Evolutionary conservation across 2,797 vertebrate genomes (phyloP).

Genomic region (Etheostoma perlongum): DNA sequence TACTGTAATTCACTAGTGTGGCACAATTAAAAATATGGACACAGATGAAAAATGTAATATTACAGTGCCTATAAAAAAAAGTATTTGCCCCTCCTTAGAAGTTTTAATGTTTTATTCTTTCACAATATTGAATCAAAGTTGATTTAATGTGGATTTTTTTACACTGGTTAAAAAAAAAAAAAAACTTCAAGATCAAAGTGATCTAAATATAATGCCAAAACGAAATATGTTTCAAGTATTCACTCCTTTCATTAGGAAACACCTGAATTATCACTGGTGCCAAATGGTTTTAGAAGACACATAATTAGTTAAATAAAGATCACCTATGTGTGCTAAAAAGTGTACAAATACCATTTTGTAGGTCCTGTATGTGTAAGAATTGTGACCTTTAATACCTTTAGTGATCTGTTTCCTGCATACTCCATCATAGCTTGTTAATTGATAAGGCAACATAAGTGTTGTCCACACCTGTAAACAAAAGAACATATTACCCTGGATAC

Average conservation of each 20-base stretch:
- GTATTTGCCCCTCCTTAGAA: background rate
- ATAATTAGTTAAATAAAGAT: background rate
- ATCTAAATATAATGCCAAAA: background rate
- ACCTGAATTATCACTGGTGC: background rate
- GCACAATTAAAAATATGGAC: background rate
- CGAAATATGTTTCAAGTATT: background rate
- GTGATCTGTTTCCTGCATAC: conserved; percentile 23
- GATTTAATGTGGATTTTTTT: background rate
- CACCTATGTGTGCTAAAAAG: background rate
- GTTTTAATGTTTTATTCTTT: conserved; percentile 2
- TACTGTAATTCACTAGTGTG: background rate
- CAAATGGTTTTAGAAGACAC: background rate
- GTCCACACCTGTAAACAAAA: conserved; percentile 83
- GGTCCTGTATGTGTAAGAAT: background rate
- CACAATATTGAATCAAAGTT: background rate
- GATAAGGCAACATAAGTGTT: conserved; percentile 87
- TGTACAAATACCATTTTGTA: background rate
- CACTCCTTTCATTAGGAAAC: background rate
- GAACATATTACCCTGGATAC: conserved; percentile 6
- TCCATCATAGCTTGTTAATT: conserved; percentile 80
- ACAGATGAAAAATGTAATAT: background rate
- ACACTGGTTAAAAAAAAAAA: background rate
- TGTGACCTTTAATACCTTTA: conserved; percentile 52
- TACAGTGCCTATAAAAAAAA: background rate
- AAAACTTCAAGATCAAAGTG: background rate